These are phyloP conservation scores for Caenorhabditis plicata DNA, from an alignment of 2,888 invertebrate species.

Conservation along the genomic window DNA sequence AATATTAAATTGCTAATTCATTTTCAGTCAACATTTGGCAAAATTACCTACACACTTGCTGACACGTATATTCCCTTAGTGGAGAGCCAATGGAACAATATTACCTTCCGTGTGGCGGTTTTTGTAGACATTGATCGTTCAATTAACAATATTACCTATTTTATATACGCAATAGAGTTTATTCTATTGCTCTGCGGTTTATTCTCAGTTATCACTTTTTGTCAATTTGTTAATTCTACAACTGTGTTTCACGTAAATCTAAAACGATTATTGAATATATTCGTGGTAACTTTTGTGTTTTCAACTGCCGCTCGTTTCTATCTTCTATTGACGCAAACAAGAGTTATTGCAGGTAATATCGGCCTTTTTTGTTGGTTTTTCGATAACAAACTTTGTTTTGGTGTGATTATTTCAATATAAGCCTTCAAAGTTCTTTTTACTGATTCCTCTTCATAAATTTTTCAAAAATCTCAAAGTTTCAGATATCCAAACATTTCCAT, in stretches of 20 bases:
- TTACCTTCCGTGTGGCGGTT: conserved; percentile 25
- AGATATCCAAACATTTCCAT: conserved; percentile 15
- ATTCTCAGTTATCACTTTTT: conserved; percentile 16
- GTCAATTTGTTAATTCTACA: conserved; percentile 8
- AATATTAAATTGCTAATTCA: no score
- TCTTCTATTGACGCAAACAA: conserved; percentile 15
- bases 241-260: conserved; percentile 18
- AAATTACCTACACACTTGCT: conserved; percentile 10
- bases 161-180: conserved; percentile 11
- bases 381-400: background rate
- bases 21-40: no score
- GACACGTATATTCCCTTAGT: conserved; percentile 20
- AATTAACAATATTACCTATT: conserved; percentile 4
- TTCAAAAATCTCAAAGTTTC: conserved; percentile 1
- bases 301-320: conserved; percentile 14
- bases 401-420: background rate
- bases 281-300: conserved; percentile 5
- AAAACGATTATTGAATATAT: conserved; percentile 3
- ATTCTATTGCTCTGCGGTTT: conserved; percentile 9
- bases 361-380: no score
- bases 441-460: background rate
- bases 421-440: background rate
- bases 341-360: conserved; percentile 10
- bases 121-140: conserved; percentile 19
- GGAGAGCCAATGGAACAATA: conserved; percentile 18